phyloP scores from a whole-genome alignment of 35 echinoderm and acorn worm genomes.

The Ophioderma brevispina region DNA sequence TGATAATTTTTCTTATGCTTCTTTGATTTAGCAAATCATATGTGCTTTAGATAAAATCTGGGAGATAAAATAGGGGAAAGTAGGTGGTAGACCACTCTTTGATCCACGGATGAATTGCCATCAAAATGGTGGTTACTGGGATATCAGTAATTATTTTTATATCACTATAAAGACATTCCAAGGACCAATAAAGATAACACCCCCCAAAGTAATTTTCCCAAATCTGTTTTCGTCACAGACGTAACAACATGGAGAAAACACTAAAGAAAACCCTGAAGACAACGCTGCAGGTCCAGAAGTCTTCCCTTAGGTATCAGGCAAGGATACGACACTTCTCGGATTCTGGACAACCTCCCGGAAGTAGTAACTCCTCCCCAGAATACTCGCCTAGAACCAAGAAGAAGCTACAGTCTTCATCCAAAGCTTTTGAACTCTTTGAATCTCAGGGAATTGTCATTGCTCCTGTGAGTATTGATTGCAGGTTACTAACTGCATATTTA shows the following conservation, averaged over 20 bases:
- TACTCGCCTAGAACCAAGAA: constrained; percentile 31
- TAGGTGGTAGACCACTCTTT: too few relatives aligned
- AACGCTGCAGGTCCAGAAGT: neutral
- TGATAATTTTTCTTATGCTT: too few relatives aligned
- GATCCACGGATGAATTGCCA: too few relatives aligned
- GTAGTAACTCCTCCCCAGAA: constrained; percentile 22
- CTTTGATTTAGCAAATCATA: too few relatives aligned
- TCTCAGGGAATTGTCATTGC: constrained; percentile 74
- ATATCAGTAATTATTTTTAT: too few relatives aligned
- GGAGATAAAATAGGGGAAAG: too few relatives aligned
- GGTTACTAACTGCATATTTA: too few relatives aligned
- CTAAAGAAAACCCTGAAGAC: neutral
- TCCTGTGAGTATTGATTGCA: constrained; percentile 12
- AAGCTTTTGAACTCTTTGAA: constrained; percentile 81
- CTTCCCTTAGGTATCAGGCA: neutral
- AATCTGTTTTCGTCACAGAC: neutral
- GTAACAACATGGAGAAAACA: neutral
- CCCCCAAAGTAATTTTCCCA: too few relatives aligned
- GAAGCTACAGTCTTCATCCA: constrained; percentile 45
- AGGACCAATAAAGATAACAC: too few relatives aligned
- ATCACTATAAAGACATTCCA: too few relatives aligned
- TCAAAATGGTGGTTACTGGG: too few relatives aligned
- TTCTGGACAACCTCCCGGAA: constrained; percentile 31
- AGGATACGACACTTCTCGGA: constrained; percentile 63
- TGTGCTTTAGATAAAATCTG: too few relatives aligned